Percentiles rank a stretch among this genome's conserved stretches.
Evolutionary conservation across 2,888 invertebrate genomes (phyloP).

Genomic region (Coenonympha glycerion): DNA sequence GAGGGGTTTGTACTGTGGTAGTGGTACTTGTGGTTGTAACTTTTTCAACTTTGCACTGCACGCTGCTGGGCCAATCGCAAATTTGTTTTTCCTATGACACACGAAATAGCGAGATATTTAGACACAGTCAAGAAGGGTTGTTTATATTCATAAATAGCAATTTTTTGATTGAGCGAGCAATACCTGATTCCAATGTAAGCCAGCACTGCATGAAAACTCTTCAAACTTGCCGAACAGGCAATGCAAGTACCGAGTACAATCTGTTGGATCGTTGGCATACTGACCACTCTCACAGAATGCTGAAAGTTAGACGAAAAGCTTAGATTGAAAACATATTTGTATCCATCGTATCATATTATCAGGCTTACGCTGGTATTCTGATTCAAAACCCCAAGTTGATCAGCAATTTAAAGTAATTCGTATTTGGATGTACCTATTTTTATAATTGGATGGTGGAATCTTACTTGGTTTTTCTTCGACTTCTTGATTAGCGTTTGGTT

Average conservation of each 20-base stretch:
- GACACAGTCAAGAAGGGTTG: no score
- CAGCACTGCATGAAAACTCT: conserved; percentile 81
- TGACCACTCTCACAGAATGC: conserved; percentile 77
- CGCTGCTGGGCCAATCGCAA: conserved; percentile 83
- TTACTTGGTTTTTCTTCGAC: conserved; percentile 39
- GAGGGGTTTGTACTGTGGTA: conserved; percentile 22
- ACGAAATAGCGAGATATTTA: not conserved
- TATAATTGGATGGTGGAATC: conserved; percentile 6
- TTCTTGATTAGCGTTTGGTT: conserved; percentile 40
- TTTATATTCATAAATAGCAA: no score
- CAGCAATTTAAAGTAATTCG: no score
- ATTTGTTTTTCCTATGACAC: conserved; percentile 71
- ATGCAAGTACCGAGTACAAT: conserved; percentile 84
- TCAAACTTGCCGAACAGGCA: conserved; percentile 88
- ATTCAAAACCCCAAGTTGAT: no score
- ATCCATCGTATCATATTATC: no score
- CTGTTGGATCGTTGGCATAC: conserved; percentile 79
- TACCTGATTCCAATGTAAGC: conserved; percentile 84
- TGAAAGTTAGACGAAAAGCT: conserved; percentile 35
- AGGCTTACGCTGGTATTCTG: no score
- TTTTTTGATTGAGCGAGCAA: conserved; percentile 22
- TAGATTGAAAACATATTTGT: no score
- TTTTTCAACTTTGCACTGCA: conserved; percentile 72
- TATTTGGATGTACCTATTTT: not conserved
- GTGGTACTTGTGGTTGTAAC: conserved; percentile 39